Evolutionary conservation across 2,797 vertebrate genomes (phyloP), one percentile per base, ranked within the genome.

Genomic region (Toxotes lorentzi): DNA sequence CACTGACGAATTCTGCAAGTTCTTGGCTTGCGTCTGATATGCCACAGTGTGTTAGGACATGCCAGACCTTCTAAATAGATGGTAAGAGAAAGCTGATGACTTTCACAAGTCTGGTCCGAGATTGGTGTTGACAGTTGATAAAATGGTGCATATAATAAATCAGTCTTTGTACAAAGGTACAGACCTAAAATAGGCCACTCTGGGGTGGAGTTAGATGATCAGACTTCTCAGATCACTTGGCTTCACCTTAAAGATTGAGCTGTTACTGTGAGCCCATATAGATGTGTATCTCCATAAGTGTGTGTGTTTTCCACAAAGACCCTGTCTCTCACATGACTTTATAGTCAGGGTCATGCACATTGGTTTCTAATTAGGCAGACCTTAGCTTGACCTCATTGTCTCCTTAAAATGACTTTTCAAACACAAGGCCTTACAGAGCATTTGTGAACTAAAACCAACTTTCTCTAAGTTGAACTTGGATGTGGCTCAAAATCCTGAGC

Each of bases 281-380:
- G 17, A n/a, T 23, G 12, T 34, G 4, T 7, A 64, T 48, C 35
- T 54, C 23, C 65, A 53, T 24, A 32, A 43, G 14, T 67, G 30
- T 23, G 38, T 38, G 34, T 35, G 0, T 60, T 57, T 5, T 51
- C 10, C 21, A 9, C 14, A 35, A 23, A 38, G n/a, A n/a, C 7
- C 2, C 0, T 48, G 9, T 59, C 9, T 17, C 40, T 51, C 23
- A 21, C 34, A 17, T 3, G 53, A 27, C 38, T 59, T 59, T 48
- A 5, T 50, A 40, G 34, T n/a, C 34, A 40, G 34, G 23, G 35
- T 23, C 17, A 30, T 53, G 47, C 17, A 12, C 19, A n/a, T 17
- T 19, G 21, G 27, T 17, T 16, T 51, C 61, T 59, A 50, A 71
- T 60, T 38, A 72, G 58, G 11, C 27, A 17, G 12, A 48, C 51